Evolutionary conservation across 2,888 invertebrate genomes (phyloP), one percentile per base, ranked within the genome.

Genomic region (Brassicogethes aeneus): DNA sequence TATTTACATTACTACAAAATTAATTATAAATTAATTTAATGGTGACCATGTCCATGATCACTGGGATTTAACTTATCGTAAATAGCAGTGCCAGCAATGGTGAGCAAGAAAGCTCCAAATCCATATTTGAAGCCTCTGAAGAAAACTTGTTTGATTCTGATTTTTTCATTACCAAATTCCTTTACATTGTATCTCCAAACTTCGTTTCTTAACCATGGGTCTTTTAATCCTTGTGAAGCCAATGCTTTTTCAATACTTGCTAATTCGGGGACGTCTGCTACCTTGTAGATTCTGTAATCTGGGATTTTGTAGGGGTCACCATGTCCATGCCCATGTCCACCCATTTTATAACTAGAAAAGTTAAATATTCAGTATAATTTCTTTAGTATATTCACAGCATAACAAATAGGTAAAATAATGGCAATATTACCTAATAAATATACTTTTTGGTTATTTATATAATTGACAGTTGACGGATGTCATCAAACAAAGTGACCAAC

Each of bases 141-240:
- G 49, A 85, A 65, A 8, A 74, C 60, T 1, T 55, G 56, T 12
- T 61, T 57, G 0, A 72, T 54, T 5, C 79, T 72, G 2, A 50
- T 42, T 31, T 54, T 52, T 14, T 65, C 67, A 0, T 76, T 79
- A 12, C 80, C 79, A 51, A 76, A 81, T 12, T 65, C 56, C 36
- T 76, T 77, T 2, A 69, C 69, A 54, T 83, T 68, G 59, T 77
- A 89, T 16, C 85, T 73, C 91, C 91, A 91, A 0, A 83, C 86
- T 68, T 90, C 84, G 65, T 91, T 92, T 59, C 91, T 80, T 37
- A 89, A 70, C 92, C 92, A 92, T 0, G 92, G 92, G 66, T 92
- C 90, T 45, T 76, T 78, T 1, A 92, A 66, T 2, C 90, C 90
- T 57, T 79, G 76, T 30, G 75, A 68, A 0, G 77, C 81, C 12